Conservation (phyloP, 2,888 invertebrate species). For the Chydorus sphaericus region DNA sequence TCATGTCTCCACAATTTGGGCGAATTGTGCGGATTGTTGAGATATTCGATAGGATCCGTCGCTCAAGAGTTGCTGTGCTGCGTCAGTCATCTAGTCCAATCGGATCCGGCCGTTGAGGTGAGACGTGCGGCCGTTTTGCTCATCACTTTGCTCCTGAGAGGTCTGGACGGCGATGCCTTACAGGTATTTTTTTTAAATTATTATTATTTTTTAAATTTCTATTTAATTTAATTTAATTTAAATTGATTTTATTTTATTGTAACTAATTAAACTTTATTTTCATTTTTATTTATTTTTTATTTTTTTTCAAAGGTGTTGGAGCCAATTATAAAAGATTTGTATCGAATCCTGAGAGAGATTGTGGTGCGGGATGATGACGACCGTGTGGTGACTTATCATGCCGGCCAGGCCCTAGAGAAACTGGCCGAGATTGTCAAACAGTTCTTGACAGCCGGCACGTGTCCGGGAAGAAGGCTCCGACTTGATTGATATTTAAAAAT, state of each 20-base stretch:
- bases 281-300: not conserved
- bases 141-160: constrained; percentile 54
- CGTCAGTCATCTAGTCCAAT: constrained; percentile 36
- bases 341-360: constrained; percentile 49
- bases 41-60: constrained; percentile 53
- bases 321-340: constrained; percentile 49
- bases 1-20: constrained; percentile 72
- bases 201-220: not conserved
- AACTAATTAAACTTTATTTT: not conserved
- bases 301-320: constrained; percentile 38
- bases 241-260: not conserved
- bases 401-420: constrained; percentile 60
- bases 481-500: too few relatives aligned
- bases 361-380: constrained; percentile 49
- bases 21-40: constrained; percentile 57
- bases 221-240: not conserved
- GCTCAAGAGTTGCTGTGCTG: constrained; percentile 41
- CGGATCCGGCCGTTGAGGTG: constrained; percentile 55
- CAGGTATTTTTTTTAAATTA: constrained; percentile 24
- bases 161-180: constrained; percentile 53
- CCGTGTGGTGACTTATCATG: constrained; percentile 48
- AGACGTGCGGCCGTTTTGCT: constrained; percentile 64
- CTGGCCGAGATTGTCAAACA: constrained; percentile 49
- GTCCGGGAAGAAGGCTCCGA: constrained; percentile 38
- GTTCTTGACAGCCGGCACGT: constrained; percentile 44